Conservation (phyloP, 2,888 invertebrate genomes). For the Selenia dentaria region DNA sequence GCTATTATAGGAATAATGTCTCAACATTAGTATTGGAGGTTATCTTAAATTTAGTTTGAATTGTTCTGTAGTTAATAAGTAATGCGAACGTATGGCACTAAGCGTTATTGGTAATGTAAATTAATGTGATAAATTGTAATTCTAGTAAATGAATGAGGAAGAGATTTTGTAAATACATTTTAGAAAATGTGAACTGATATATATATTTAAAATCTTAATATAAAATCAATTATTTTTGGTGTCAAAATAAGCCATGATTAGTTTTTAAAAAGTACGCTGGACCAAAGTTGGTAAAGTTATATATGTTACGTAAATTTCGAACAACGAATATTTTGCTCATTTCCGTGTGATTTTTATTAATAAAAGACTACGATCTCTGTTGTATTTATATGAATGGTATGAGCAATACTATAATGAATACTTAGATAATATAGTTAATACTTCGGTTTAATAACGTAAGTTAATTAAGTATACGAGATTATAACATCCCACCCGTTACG, state of each 20-base stretch:
- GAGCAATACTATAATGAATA: not conserved
- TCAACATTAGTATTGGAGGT: too few species aligned
- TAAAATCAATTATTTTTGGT: not conserved
- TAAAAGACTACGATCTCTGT: slow-evolving; percentile 9
- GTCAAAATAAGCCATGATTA: slow-evolving; percentile 1
- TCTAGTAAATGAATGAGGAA: slow-evolving; percentile 4
- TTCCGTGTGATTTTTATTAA: slow-evolving; percentile 14
- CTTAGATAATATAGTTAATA: not conserved
- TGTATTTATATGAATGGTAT: not conserved
- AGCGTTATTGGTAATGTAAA: too few species aligned
- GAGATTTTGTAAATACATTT: slow-evolving; percentile 13
- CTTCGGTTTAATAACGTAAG: not conserved
- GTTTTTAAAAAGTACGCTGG: slow-evolving; percentile 3
- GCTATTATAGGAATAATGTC: too few species aligned
- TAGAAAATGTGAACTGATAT: slow-evolving; percentile 26
- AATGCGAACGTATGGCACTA: too few species aligned
- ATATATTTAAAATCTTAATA: slow-evolving; percentile 9
- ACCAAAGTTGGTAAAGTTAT: slow-evolving; percentile 8
- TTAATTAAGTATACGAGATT: slow-evolving; percentile 2
- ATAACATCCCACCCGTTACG: slow-evolving; percentile 12
- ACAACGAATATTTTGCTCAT: slow-evolving; percentile 30
- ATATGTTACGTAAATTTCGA: slow-evolving; percentile 3
- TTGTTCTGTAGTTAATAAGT: too few species aligned
- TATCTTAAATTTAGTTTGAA: too few species aligned
- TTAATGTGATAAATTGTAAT: slow-evolving; percentile 2